phyloP scores from a whole-genome alignment of 2,888 invertebrate species.

The Eilema caniola region DNA sequence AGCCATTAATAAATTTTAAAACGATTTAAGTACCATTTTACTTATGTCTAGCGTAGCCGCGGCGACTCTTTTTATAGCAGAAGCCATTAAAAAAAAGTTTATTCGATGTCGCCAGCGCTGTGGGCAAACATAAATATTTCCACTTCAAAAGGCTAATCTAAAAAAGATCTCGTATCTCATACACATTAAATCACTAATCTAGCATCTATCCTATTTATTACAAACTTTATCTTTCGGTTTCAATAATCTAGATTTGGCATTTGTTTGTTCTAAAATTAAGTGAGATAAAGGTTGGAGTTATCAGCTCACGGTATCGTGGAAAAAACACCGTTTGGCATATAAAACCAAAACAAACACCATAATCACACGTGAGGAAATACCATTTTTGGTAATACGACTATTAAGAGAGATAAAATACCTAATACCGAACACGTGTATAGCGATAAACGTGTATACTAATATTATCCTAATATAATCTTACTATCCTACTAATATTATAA shows the following conservation, averaged over 20 bases:
- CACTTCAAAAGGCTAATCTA: not conserved
- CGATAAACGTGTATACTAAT: not conserved
- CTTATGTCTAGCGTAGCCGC: no score
- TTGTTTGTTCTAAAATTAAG: slow-evolving; percentile 7
- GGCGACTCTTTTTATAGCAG: no score
- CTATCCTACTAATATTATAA: no score
- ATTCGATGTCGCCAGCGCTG: not conserved
- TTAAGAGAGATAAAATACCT: not conserved
- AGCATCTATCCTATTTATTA: not conserved
- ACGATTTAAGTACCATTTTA: no score
- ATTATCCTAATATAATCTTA: no score
- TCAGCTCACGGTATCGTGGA: not conserved
- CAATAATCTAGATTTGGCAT: not conserved
- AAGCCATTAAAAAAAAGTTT: not conserved
- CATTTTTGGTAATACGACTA: not conserved
- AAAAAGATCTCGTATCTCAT: not conserved
- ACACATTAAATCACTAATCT: not conserved
- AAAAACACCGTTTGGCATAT: not conserved
- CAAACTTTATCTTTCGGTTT: not conserved
- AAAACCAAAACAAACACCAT: slow-evolving; percentile 5
- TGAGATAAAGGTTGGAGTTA: slow-evolving; percentile 5
- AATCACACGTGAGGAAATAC: not conserved
- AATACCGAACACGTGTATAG: not conserved
- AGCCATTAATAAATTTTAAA: no score
- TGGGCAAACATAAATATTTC: not conserved